Base-by-base conservation (phyloP, 2,797 vertebrate species). In the Urophycis tenuis region DNA sequence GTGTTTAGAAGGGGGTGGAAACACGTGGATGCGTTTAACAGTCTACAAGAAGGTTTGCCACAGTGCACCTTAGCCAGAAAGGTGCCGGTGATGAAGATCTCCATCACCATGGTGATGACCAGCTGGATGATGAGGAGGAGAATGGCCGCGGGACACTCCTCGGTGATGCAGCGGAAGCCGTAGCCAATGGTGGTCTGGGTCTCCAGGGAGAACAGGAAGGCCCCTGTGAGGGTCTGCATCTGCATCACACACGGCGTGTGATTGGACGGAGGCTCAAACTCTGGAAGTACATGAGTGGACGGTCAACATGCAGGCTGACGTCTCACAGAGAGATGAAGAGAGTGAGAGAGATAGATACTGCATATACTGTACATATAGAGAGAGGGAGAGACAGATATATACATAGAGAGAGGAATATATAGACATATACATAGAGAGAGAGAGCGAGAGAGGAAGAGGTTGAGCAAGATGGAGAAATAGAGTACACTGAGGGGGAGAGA, bases 151-250 rank as follows among this genome's bases (percentile, higher is more conserved):
- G 97, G 97, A 22, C 97, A 98, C 83, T 99, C 96, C 86, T 98
- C 97, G 0, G 96, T 98, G 92, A 99, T 98, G 90, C 95, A 98
- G 32, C 96, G 95, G 90, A 96, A 98, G 76, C 97, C 97, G 0
- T 96, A 99, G 80, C 97, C 97, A 0, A 99, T 99, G 53, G 97
- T 98, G 87, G 97, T 98, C 90, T 99, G 96, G 0, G 97, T 98
- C 82, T 98, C 97, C 9, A 99, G 91, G 0, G 97, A 99, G 90
- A 96, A 99, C 76, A 99, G 97, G 91, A 99, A 99, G 74, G 97
- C 97, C 0, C 94, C 97, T 0, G 96, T 99, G 45, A 99, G 89
- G 0, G 96, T 98, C 89, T 96, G 96, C 30, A 99, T 96, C 89
- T 99, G 95, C 88, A 96, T 97, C 73, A 99, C 97, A 11, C 97